Evolutionary conservation across 2,797 vertebrate genomes (phyloP), one percentile per base, ranked within the genome.

Genomic region (Enteromius treurensis): DNA sequence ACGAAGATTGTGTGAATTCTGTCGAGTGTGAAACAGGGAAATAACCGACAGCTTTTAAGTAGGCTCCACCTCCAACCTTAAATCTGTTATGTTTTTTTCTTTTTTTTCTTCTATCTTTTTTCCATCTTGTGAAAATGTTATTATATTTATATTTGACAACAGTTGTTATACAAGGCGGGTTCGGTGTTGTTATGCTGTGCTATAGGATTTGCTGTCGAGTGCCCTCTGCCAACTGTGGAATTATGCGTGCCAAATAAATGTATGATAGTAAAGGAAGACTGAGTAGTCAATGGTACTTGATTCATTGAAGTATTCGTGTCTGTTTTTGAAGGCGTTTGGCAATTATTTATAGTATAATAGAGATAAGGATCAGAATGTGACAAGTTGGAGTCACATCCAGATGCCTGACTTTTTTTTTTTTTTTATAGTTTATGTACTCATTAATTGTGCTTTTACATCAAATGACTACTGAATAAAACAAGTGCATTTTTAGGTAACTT

Each of bases 1-100:
- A 85, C 83, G 85, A 83, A 77, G 86, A 84, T 83, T 81, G 88
- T 89, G 88, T 85, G 88, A 88, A 81, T 86, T 87, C 83, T 88
- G 86, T 88, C n/a, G 82, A 84, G 87, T 86, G 88, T 84, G 88
- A 89, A 89, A 88, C 51, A 26, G 76, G 81, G 80, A 85, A 81
- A 85, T 85, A 73, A 79, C 53, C 58, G 53, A 6, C 79, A 40
- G 32, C 40, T 75, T 85, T 84, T 77, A 84, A 71, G 73, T 53
- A 71, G 53, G 60, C 73, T 79, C 70, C 64, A 85, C 79, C 86
- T 86, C 69, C 76, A 82, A 64, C 76, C 67, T 84, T 80, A 53
- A 58, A 77, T 67, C 67, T 69, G 53, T 68, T 80, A 5, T 65
- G 40, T 49, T 40, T 29, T 1, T 78, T 32, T 74, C 21, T 32